These are phyloP conservation scores for Lepidochitona cinerea DNA, from an alignment of 2,888 invertebrate genomes.

Conservation along the genomic window DNA sequence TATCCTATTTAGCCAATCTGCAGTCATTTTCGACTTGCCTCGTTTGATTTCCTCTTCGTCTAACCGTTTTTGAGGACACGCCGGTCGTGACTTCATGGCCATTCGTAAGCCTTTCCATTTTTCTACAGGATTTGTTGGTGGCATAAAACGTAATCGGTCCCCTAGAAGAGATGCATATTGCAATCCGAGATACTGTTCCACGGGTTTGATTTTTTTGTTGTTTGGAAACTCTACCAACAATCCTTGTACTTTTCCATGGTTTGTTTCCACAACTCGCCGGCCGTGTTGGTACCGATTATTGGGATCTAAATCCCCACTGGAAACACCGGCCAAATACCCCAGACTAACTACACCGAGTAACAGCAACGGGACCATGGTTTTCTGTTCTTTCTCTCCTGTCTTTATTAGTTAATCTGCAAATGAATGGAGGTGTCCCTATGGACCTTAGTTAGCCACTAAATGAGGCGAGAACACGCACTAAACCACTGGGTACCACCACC, in stretches of 20 bases:
- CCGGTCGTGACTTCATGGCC: conserved; percentile 79
- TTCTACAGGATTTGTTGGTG: conserved; percentile 92
- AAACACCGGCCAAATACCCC: neutral
- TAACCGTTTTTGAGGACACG: conserved; percentile 91
- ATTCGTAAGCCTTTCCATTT: conserved; percentile 85
- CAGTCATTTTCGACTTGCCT: conserved; percentile 88
- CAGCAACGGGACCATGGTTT: neutral
- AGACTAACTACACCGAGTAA: neutral
- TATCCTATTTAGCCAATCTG: conserved; percentile 89
- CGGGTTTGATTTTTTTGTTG: conserved; percentile 72
- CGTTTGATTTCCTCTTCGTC: conserved; percentile 80
- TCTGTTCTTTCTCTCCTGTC: neutral
- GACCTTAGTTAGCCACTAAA: too few relatives aligned
- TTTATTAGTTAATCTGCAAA: neutral
- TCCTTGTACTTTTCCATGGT: conserved; percentile 90
- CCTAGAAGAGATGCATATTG: conserved; percentile 95
- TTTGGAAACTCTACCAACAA: conserved; percentile 54
- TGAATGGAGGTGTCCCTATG: too few relatives aligned
- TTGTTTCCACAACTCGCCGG: conserved; percentile 80
- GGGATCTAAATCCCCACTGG: neutral
- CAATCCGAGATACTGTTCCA: conserved; percentile 90
- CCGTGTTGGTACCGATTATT: neutral
- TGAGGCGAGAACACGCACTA: too few relatives aligned
- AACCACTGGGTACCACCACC: too few relatives aligned
- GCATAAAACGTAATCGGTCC: conserved; percentile 93